Evolutionary conservation across 2,888 invertebrate species (phyloP).

Genomic region (Drepanosiphum platanoidis): DNA sequence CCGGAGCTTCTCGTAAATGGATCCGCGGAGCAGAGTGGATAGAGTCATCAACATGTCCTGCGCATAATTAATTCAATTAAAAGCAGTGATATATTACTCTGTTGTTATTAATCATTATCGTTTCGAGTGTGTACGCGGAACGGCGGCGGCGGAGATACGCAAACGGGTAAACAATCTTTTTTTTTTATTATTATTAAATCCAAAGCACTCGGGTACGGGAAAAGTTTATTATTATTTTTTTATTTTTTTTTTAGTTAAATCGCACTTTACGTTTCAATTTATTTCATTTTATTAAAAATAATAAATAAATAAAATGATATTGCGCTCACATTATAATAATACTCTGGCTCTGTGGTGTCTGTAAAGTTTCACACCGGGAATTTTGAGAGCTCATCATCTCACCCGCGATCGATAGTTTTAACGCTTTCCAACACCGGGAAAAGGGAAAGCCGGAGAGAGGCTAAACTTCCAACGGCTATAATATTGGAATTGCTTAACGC

Average conservation of each 20-base stretch:
- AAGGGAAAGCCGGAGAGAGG: not conserved
- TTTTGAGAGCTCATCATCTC: conserved; percentile 55
- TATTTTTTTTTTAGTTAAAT: conserved; percentile 10
- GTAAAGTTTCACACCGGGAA: conserved; percentile 40
- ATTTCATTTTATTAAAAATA: conserved; percentile 16
- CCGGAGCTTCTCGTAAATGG: conserved; percentile 90
- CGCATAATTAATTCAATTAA: conserved; percentile 64
- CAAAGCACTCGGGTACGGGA: not conserved
- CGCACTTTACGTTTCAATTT: conserved; percentile 24
- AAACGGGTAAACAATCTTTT: not conserved
- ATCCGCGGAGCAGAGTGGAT: conserved; percentile 90
- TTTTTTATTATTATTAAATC: not conserved
- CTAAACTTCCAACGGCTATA: conserved; percentile 29
- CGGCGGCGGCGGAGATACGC: not conserved
- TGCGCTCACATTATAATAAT: conserved; percentile 6
- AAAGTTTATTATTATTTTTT: too few relatives aligned
- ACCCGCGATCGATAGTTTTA: conserved; percentile 50
- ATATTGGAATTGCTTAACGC: conserved; percentile 42
- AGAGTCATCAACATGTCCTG: conserved; percentile 94
- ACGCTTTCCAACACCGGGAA: conserved; percentile 36
- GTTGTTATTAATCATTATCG: too few relatives aligned
- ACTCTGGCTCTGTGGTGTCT: conserved; percentile 23
- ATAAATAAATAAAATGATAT: not conserved
- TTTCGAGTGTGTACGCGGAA: not conserved
- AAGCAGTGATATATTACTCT: not conserved